Evolutionary conservation across 1,140 invertebrate species (phyloP).

Genomic region (Globodera rostochiensis): DNA sequence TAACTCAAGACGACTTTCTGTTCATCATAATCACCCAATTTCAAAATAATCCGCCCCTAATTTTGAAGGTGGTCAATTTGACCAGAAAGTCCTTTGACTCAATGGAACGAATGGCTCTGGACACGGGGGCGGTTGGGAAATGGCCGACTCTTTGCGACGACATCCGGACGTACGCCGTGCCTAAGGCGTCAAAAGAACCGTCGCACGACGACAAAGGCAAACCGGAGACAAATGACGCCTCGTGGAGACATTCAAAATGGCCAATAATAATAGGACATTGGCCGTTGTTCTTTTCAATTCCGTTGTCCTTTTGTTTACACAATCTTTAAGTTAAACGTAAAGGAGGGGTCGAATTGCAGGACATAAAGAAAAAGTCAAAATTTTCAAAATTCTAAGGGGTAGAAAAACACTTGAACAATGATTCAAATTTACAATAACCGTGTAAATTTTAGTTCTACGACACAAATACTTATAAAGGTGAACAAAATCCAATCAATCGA

Average conservation of each 20-base stretch:
- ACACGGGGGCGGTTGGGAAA: constrained; percentile 62
- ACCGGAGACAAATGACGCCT: neutral
- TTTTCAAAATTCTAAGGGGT: no score
- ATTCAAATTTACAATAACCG: neutral
- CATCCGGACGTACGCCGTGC: constrained; percentile 60
- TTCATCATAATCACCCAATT: neutral
- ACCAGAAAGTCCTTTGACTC: constrained; percentile 56
- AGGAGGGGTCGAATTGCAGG: no score
- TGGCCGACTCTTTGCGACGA: constrained; percentile 60
- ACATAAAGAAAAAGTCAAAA: no score
- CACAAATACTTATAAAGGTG: neutral
- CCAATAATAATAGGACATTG: neutral
- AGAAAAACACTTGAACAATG: no score
- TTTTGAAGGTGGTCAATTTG: constrained; percentile 49
- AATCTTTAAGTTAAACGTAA: no score
- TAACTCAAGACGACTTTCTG: no score
- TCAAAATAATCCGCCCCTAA: neutral
- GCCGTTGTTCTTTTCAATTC: neutral
- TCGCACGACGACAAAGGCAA: neutral
- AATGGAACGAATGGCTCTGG: constrained; percentile 61
- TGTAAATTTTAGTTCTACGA: neutral
- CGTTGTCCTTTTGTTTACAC: neutral
- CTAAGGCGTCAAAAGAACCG: constrained; percentile 37
- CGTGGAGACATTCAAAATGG: neutral
- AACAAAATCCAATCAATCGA: neutral